These are phyloP conservation scores for Metalampra italica DNA, from an alignment of 2,888 invertebrate species.

Conservation along the genomic window DNA sequence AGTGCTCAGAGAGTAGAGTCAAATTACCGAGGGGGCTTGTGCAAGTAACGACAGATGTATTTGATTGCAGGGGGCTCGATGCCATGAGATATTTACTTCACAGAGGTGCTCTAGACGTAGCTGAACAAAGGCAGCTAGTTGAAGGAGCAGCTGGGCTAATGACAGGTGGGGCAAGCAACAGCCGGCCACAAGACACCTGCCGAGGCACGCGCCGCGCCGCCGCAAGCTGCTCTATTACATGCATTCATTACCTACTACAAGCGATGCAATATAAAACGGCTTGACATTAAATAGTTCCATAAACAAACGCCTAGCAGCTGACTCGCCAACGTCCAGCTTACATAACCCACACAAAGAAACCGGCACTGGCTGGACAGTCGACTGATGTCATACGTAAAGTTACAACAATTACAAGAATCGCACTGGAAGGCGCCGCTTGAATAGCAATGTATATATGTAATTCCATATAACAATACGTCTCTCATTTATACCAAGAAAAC, in stretches of 20 bases:
- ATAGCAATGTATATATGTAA: conserved; percentile 26
- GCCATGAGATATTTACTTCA: conserved; percentile 5
- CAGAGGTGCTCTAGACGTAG: conserved; percentile 1
- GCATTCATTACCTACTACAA: conserved; percentile 38
- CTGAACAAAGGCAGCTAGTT: conserved; percentile 45
- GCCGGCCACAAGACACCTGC: conserved; percentile 69
- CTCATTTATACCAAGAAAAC: conserved; percentile 22
- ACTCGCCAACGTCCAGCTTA: conserved; percentile 30
- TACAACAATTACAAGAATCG: conserved; percentile 15
- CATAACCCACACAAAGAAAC: conserved; percentile 23
- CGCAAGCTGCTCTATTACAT: conserved; percentile 65
- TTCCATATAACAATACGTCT: conserved; percentile 16
- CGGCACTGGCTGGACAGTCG: conserved; percentile 11
- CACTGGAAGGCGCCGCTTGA: conserved; percentile 22
- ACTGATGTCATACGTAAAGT: conserved; percentile 11
- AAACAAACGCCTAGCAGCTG: conserved; percentile 39
- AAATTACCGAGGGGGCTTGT: too few relatives aligned
- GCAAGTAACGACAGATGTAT: conserved; percentile 11
- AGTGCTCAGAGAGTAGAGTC: too few relatives aligned
- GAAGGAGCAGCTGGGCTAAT: conserved; percentile 64
- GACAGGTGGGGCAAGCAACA: conserved; percentile 73
- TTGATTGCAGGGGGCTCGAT: conserved; percentile 8
- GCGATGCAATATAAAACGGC: conserved; percentile 30
- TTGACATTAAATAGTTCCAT: conserved; percentile 38
- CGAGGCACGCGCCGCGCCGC: conserved; percentile 54